Conservation (phyloP, 1,140 invertebrate species). For the Eurosta solidaginis region DNA sequence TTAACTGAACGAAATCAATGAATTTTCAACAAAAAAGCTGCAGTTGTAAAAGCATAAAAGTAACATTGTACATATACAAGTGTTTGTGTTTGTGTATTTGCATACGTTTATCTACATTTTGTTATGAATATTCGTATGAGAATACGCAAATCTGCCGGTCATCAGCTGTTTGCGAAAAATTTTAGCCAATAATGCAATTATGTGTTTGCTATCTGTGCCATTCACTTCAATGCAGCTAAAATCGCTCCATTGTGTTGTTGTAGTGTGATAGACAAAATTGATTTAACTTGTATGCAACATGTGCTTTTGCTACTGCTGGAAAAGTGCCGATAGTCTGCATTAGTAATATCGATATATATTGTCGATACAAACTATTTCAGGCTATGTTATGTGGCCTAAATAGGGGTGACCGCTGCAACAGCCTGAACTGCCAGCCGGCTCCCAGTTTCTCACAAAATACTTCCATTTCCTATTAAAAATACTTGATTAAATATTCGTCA, state of each 20-base stretch:
- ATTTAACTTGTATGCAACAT: constrained; percentile 22
- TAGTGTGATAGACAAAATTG: not conserved
- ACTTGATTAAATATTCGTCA: too few relatives aligned
- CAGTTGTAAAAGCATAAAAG: not conserved
- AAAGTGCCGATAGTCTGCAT: not conserved
- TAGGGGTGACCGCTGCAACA: too few relatives aligned
- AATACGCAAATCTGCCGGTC: not conserved
- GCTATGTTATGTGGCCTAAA: too few relatives aligned
- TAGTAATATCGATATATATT: not conserved
- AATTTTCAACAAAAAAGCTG: not conserved
- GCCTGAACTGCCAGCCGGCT: too few relatives aligned
- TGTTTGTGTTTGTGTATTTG: too few relatives aligned
- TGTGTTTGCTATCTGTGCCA: constrained; percentile 26
- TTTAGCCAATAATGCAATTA: constrained; percentile 27
- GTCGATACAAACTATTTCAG: too few relatives aligned
- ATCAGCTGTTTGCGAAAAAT: constrained; percentile 6
- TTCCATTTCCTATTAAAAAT: too few relatives aligned
- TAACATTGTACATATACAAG: not conserved
- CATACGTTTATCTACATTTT: not conserved
- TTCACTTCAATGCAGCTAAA: constrained; percentile 14
- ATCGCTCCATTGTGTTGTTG: not conserved
- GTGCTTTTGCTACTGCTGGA: not conserved
- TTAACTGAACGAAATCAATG: not conserved
- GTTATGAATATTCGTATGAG: not conserved
- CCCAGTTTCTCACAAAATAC: too few relatives aligned